Evolutionary conservation across 2,797 vertebrate species (phyloP).

Genomic region (Novumbra hubbsi): DNA sequence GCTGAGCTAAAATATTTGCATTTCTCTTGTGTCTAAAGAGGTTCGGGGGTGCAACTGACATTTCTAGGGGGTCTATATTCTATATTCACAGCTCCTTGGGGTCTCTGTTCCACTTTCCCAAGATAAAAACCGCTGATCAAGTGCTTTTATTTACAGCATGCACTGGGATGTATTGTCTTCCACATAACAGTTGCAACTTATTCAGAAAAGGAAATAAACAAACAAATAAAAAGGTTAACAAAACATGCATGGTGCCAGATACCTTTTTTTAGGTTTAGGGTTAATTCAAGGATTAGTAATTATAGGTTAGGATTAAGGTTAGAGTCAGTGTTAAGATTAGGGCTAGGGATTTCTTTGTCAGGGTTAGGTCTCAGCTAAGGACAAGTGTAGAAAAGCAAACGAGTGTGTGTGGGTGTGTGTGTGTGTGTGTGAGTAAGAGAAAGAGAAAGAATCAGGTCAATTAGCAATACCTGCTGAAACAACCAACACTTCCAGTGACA

Average conservation of each 20-base stretch:
- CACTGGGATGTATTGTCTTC: background rate
- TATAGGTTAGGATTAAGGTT: no score
- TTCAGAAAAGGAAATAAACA: background rate
- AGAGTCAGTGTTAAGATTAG: no score
- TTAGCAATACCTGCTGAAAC: background rate
- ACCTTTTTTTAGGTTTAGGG: no score
- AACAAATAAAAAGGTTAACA: conserved; percentile 12
- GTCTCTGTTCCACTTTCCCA: conserved; percentile 57
- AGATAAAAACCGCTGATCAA: conserved; percentile 55
- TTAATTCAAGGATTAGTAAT: no score
- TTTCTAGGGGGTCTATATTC: conserved; percentile 32
- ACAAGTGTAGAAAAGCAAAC: no score
- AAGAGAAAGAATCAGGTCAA: background rate
- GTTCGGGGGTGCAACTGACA: conserved; percentile 6
- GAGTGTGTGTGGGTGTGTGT: no score
- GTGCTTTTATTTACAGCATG: conserved; percentile 58
- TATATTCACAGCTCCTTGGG: conserved; percentile 32
- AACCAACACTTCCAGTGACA: background rate
- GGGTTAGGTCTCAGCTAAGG: no score
- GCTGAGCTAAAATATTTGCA: conserved; percentile 10
- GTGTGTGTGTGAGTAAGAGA: background rate
- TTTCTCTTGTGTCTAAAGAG: background rate
- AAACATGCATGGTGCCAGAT: background rate
- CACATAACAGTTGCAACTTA: background rate
- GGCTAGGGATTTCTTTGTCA: no score